phyloP scores from a whole-genome alignment of 2,888 invertebrate species.

The Listrodromus nycthemerus region DNA sequence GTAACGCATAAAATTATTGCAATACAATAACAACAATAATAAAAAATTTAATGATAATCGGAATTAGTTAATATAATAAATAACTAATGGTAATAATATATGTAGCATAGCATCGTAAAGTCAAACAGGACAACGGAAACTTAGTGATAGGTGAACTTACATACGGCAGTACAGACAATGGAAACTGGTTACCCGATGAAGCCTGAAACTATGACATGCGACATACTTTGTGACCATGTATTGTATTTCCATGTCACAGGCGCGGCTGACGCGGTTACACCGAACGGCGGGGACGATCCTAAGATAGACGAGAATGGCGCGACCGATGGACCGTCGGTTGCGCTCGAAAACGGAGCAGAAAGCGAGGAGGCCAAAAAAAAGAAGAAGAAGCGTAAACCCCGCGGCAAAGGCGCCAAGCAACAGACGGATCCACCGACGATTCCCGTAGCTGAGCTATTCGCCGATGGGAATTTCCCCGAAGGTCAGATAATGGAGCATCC shows the following conservation, averaged over 20 bases:
- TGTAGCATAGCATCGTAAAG: no score
- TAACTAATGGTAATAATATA: no score
- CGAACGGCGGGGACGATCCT: constrained; percentile 81
- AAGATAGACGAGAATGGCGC: constrained; percentile 70
- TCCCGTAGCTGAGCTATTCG: constrained; percentile 93
- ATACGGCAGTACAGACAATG: no score
- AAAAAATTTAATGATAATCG: no score
- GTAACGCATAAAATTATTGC: background rate
- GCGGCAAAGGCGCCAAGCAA: constrained; percentile 85
- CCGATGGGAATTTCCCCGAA: constrained; percentile 94
- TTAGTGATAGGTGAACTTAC: no score
- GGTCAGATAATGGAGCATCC: constrained; percentile 96
- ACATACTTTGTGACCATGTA: no score
- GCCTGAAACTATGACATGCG: no score
- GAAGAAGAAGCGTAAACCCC: constrained; percentile 86
- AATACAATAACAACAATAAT: no score
- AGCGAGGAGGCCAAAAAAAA: constrained; percentile 89
- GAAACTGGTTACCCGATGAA: no score
- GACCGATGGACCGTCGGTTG: constrained; percentile 77
- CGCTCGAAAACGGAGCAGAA: constrained; percentile 85
- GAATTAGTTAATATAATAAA: no score
- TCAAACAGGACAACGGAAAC: no score
- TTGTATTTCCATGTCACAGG: constrained; percentile 73
- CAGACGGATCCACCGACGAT: constrained; percentile 95
- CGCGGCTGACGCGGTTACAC: constrained; percentile 84